Evolutionary conservation across 2,797 vertebrate species (phyloP).

Genomic region (Peromyscus eremicus): DNA sequence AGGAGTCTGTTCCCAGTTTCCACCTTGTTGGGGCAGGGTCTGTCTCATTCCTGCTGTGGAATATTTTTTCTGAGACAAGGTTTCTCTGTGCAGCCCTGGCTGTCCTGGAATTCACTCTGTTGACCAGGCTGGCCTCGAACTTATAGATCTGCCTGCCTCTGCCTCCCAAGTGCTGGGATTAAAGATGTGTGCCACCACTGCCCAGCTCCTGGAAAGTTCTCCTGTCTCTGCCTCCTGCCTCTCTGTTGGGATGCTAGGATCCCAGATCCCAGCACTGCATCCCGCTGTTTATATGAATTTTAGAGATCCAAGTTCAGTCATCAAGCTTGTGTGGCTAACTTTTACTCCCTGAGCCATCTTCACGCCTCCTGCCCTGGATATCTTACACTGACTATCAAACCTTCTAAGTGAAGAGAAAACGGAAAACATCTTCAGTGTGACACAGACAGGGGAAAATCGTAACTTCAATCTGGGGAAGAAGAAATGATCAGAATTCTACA

Average conservation of each 20-base stretch:
- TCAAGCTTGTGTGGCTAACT: background rate
- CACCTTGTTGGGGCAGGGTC: too few species aligned
- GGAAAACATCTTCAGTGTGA: background rate
- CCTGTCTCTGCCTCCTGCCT: background rate
- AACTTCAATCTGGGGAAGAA: background rate
- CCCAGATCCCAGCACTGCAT: background rate
- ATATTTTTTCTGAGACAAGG: background rate
- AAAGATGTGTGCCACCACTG: background rate
- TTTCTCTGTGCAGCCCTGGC: background rate
- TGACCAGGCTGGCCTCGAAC: too few species aligned
- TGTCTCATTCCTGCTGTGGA: background rate
- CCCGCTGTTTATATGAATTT: too few species aligned
- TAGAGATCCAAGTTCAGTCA: background rate
- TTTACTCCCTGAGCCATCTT: background rate
- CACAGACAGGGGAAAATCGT: too few species aligned
- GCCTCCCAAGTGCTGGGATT: background rate
- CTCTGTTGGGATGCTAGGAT: background rate
- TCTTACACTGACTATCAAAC: rapidly evolving
- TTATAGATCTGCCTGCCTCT: background rate
- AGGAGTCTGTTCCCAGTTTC: background rate
- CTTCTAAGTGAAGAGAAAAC: background rate
- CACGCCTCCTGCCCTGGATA: too few species aligned
- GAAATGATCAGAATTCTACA: background rate
- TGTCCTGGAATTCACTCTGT: background rate
- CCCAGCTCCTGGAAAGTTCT: background rate